These are phyloP conservation scores for Asarcornis scutulata DNA, from an alignment of 2,113 vertebrate genomes.

Conservation along the genomic window DNA sequence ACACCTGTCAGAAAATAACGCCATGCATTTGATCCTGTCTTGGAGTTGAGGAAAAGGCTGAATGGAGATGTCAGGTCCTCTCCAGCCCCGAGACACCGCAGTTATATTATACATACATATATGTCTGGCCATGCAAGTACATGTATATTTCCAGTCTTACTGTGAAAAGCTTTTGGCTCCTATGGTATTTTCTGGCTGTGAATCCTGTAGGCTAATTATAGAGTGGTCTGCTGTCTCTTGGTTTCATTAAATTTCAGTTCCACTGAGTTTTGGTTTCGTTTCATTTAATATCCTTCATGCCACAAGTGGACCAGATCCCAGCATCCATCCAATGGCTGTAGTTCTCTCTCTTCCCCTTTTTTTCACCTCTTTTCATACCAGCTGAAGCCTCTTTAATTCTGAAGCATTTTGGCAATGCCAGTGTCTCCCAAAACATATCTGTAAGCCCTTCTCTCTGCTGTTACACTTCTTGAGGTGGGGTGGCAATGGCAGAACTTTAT, in stretches of 20 bases:
- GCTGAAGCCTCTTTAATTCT: not conserved
- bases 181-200: fast-evolving
- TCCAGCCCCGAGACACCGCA: not conserved
- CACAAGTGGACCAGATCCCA: fast-evolving
- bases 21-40: not conserved
- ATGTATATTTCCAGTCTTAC: not conserved
- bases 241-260: not conserved
- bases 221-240: not conserved
- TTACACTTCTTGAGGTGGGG: not conserved
- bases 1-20: conserved; percentile 34
- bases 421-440: not conserved
- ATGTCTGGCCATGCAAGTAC: fast-evolving
- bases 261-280: not conserved
- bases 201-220: not conserved
- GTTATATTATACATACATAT: not conserved
- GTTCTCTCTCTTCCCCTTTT: not conserved
- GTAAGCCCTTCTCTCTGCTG: not conserved
- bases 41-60: not conserved
- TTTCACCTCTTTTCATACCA: not conserved
- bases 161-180: not conserved
- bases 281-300: not conserved
- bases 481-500: not conserved
- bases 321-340: not conserved
- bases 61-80: not conserved
- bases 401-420: not conserved